phyloP scores from a whole-genome alignment of 1,140 invertebrate species.

The Meloidogyne chitwoodi region DNA sequence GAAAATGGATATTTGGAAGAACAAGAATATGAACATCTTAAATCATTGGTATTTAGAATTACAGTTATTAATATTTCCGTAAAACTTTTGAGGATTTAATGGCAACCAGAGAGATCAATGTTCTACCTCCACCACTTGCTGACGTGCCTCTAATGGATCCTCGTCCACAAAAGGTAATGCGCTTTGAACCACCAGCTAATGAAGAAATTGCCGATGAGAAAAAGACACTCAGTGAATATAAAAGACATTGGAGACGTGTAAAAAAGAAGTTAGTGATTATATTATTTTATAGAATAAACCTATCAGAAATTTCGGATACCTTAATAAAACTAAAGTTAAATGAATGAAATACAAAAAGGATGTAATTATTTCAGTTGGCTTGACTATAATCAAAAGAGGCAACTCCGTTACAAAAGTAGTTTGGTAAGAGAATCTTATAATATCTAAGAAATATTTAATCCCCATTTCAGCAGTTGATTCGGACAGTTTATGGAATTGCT shows the following conservation, averaged over 20 bases:
- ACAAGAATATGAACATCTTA: not conserved
- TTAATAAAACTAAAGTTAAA: no score
- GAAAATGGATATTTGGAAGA: constrained; percentile 23
- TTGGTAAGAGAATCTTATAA: constrained; percentile 8
- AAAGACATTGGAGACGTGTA: constrained; percentile 40
- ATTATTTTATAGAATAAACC: no score
- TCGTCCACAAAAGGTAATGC: constrained; percentile 28
- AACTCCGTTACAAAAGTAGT: constrained; percentile 41
- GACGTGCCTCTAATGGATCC: constrained; percentile 28
- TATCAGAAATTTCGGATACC: no score
- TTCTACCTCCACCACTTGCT: constrained; percentile 24
- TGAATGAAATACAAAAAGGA: no score
- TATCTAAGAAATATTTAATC: not conserved
- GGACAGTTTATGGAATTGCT: constrained; percentile 43
- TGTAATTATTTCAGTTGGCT: constrained; percentile 26
- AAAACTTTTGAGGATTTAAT: constrained; percentile 38
- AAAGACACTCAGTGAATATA: constrained; percentile 26
- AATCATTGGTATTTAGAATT: not conserved
- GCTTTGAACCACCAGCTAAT: not conserved
- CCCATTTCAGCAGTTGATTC: constrained; percentile 24
- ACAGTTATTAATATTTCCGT: not conserved
- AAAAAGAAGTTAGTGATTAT: constrained; percentile 32
- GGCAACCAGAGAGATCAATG: constrained; percentile 44
- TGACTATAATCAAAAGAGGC: constrained; percentile 33
- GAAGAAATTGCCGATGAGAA: not conserved